Conservation (phyloP, 2,113 vertebrate genomes). For the Tragulus kanchil region DNA sequence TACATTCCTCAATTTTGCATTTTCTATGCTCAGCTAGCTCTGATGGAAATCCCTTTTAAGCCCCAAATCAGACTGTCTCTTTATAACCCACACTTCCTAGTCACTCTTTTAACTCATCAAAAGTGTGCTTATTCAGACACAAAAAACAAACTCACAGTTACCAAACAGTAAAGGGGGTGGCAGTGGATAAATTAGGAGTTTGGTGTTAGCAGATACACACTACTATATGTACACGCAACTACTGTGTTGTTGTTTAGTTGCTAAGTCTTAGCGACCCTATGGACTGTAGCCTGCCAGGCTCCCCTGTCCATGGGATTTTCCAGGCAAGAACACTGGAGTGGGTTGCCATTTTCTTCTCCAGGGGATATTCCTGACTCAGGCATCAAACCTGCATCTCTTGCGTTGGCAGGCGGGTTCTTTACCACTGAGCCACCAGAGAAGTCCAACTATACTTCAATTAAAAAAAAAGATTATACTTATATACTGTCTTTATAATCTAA, state of each 20-base stretch:
- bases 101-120: background rate
- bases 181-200: background rate
- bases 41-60: conserved; percentile 49
- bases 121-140: background rate
- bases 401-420: background rate
- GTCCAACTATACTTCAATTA: background rate
- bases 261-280: background rate
- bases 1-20: conserved; percentile 35
- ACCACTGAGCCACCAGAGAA: background rate
- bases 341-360: background rate
- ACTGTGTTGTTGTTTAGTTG: background rate
- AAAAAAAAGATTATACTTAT: background rate
- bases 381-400: background rate
- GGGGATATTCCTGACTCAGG: background rate
- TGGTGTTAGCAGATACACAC: background rate
- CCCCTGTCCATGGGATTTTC: background rate
- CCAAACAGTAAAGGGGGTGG: background rate
- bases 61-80: background rate
- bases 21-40: conserved; percentile 31
- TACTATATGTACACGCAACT: background rate
- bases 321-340: background rate
- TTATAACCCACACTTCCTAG: conserved; percentile 1
- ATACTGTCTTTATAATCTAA: background rate
- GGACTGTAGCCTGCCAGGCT: background rate
- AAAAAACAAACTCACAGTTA: background rate